Evolutionary conservation across 2,888 invertebrate species (phyloP), one percentile per base, ranked within the genome.

Genomic region (Blomia tropicalis): DNA sequence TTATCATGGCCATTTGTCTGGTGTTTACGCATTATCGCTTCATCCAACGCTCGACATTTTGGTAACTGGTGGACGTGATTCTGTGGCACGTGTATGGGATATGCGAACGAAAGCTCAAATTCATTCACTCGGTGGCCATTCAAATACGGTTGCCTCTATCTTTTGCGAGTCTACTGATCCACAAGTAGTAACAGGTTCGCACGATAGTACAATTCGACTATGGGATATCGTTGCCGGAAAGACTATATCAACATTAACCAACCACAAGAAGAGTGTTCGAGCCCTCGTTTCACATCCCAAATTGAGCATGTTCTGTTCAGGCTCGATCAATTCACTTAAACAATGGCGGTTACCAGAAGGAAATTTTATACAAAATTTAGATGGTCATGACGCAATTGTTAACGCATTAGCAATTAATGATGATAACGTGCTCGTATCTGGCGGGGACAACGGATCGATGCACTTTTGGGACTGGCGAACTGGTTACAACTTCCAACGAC

Each of bases 341-440:
- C 93, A 96, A 73, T 98, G 98, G 98, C 89, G 87, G 73, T 93
- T 93, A 71, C 96, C 95, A 0, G 91, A 96, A 70, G 92, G 96
- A 1, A 87, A 88, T 72, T 98, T 98, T 72, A 84, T 96, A 62
- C 96, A 96, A 73, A 96, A 95, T 73, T 77, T 98, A 62, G 84
- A 89, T 0, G 96, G 96, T 0, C 98, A 98, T 73, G 96, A 91
- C 74, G 87, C 95, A 0, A 96, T 98, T 67, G 83, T 98, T 30
- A 98, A 99, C 77, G 90, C 93, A 70, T 79, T 99, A 75, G 92
- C 90, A 0, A 84, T 89, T 4, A 99, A 96, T 76, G 80, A 84
- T 0, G 95, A 93, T 70, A 90, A 92, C 0, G 96, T 96, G 14
- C 76, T 99, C 2, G 93, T 96, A 1, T 96, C 95, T 4, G 98